Conservation (phyloP, 2,113 vertebrate genomes). For the Burhinus oedicnemus region DNA sequence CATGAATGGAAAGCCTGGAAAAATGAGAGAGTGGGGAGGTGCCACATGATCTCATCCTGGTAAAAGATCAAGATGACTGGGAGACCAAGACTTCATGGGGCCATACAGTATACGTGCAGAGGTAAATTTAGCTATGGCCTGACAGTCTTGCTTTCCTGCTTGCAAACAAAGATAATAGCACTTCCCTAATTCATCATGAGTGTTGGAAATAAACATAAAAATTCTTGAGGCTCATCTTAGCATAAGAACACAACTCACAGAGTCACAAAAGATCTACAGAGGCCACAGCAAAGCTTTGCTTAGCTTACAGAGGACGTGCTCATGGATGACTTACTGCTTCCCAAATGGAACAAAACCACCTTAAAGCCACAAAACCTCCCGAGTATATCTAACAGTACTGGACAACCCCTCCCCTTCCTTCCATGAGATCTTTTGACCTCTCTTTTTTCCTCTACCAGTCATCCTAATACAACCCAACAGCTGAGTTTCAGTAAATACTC, state of each 20-base stretch:
- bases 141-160: neutral
- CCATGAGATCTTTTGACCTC: neutral
- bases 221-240: neutral
- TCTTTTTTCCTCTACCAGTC: neutral
- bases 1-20: slow-evolving; percentile 13
- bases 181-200: slow-evolving; percentile 4
- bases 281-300: neutral
- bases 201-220: neutral
- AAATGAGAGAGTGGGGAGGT: neutral
- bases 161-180: neutral
- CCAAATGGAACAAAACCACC: neutral
- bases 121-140: neutral
- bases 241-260: neutral
- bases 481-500: neutral
- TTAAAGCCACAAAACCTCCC: neutral
- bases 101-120: neutral
- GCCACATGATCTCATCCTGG: neutral
- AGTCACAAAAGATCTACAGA: neutral
- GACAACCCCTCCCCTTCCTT: neutral
- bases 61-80: neutral
- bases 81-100: neutral
- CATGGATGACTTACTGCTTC: neutral
- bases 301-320: neutral
- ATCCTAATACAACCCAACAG: neutral
- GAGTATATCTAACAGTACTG: neutral